Percentiles rank a stretch among this genome's conserved stretches.
Evolutionary conservation across 2,888 invertebrate genomes (phyloP).

Genomic region (Drosophila putrida): DNA sequence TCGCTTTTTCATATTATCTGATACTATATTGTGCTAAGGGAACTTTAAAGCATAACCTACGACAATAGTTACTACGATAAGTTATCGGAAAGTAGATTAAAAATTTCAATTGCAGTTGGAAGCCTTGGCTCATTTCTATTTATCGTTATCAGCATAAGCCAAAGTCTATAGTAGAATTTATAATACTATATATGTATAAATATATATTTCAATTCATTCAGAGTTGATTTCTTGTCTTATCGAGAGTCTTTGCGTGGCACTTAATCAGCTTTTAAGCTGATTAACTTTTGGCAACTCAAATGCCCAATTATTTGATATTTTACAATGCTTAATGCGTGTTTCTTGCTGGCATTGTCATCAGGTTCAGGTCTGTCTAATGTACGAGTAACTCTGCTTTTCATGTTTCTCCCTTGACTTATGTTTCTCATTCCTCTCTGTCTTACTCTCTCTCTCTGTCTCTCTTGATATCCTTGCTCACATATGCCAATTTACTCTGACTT

Average conservation of each 20-base stretch:
- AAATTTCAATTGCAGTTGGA: background rate
- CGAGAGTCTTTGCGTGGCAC: background rate
- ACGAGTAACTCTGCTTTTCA: background rate
- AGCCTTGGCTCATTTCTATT: slow-evolving; percentile 17
- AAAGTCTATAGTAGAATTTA: background rate
- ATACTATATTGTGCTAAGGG: background rate
- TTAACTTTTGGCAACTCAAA: slow-evolving; percentile 19
- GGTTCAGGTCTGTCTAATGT: slow-evolving; percentile 1
- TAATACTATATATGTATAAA: background rate
- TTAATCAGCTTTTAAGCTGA: slow-evolving; percentile 39
- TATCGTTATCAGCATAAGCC: slow-evolving; percentile 1
- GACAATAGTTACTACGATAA: slow-evolving; percentile 17
- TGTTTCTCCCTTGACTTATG: background rate
- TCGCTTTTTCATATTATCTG: background rate
- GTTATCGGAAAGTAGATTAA: slow-evolving; percentile 1
- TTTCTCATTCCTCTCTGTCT: background rate
- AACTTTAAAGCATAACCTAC: slow-evolving; percentile 8
- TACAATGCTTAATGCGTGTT: slow-evolving; percentile 13
- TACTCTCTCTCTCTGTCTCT: background rate
- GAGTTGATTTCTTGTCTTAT: background rate
- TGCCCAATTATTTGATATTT: slow-evolving; percentile 23
- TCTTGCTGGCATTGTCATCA: slow-evolving; percentile 5
- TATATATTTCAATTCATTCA: slow-evolving; percentile 6
- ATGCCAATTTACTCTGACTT: slow-evolving; percentile 33
- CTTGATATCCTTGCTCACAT: slow-evolving; percentile 18